These are phyloP conservation scores for Coptotermes formosanus DNA, from an alignment of 1,140 invertebrate genomes.

Conservation along the genomic window DNA sequence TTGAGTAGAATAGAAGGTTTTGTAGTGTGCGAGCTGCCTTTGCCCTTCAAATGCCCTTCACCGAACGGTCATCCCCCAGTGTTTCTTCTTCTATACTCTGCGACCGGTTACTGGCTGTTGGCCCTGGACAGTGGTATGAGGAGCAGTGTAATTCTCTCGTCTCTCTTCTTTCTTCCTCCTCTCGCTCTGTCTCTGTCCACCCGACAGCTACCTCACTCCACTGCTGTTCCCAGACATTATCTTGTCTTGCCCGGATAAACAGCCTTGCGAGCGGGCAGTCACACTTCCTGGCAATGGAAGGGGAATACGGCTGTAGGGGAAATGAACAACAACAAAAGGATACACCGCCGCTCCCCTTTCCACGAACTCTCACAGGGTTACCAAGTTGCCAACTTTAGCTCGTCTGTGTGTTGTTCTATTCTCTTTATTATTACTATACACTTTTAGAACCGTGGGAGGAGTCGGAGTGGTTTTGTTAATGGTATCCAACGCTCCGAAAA, in stretches of 20 bases:
- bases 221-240: not conserved
- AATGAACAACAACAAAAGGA: not conserved
- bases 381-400: not conserved
- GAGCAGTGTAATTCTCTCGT: not conserved
- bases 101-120: slow-evolving; percentile 10
- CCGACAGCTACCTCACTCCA: not conserved
- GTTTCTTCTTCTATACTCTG: not conserved
- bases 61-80: slow-evolving; percentile 3
- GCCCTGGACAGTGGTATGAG: not conserved
- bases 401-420: not conserved
- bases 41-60: slow-evolving; percentile 4
- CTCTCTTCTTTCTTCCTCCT: not conserved
- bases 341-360: not conserved
- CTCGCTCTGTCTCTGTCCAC: not conserved
- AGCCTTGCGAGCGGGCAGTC: slow-evolving; percentile 7
- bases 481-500: not conserved
- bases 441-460: not conserved
- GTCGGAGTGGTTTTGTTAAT: not conserved
- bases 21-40: not conserved
- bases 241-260: not conserved
- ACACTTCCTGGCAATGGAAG: not conserved
- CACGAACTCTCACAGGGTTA: not conserved
- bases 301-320: not conserved
- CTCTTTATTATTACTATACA: not conserved
- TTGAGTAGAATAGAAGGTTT: not conserved